Conservation (phyloP, 1,140 invertebrate species). For the Drosophila orosa region DNA sequence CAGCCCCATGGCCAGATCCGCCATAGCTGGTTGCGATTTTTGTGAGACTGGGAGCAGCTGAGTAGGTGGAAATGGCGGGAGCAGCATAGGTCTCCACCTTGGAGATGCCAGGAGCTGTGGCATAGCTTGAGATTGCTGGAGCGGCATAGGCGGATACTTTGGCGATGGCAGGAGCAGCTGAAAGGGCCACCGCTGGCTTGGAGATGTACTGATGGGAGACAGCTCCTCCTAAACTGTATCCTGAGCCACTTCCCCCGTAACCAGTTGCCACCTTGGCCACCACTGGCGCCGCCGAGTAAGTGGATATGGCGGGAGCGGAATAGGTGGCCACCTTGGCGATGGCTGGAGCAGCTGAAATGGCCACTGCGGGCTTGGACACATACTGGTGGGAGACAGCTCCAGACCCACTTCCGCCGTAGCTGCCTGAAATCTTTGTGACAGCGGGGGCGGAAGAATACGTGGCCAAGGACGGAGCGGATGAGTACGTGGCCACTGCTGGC, state of each 20-base stretch:
- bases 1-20: slow-evolving; percentile 39
- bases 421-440: slow-evolving; percentile 23
- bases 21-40: slow-evolving; percentile 49
- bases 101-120: slow-evolving; percentile 46
- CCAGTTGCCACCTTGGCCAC: slow-evolving; percentile 49
- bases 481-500: slow-evolving; percentile 32
- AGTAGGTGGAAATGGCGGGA: slow-evolving; percentile 51
- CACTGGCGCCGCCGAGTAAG: slow-evolving; percentile 42
- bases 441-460: slow-evolving; percentile 21
- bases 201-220: slow-evolving; percentile 62
- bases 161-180: slow-evolving; percentile 53
- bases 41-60: slow-evolving; percentile 45
- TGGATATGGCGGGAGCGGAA: slow-evolving; percentile 42
- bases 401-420: slow-evolving; percentile 17
- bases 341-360: slow-evolving; percentile 44
- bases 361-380: slow-evolving; percentile 51
- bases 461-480: slow-evolving; percentile 18
- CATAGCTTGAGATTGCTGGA: slow-evolving; percentile 39
- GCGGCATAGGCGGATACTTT: slow-evolving; percentile 60
- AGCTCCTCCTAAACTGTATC: slow-evolving; percentile 45
- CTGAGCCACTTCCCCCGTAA: slow-evolving; percentile 26
- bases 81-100: slow-evolving; percentile 62
- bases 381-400: slow-evolving; percentile 35
- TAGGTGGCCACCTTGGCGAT: slow-evolving; percentile 37
- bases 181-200: slow-evolving; percentile 44